Base-by-base conservation (phyloP, 2,888 invertebrate genomes). In the Tanaodytes sp. region DNA sequence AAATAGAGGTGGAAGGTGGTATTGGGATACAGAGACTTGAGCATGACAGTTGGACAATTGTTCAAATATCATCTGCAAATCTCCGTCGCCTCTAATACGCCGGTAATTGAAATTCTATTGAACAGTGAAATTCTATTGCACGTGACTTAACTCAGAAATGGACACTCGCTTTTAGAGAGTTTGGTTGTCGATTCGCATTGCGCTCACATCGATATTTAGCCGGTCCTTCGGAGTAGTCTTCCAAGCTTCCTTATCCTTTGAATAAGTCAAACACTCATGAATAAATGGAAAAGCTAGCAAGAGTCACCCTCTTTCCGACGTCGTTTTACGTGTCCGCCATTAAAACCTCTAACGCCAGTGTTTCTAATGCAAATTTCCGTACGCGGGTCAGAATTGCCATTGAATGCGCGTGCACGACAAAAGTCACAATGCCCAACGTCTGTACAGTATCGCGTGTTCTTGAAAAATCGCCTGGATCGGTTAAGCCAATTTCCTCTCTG, bases 261-360 rank as follows among this genome's bases (percentile, higher is more conserved):
- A 80, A 80, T 81, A 80, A 82, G 77, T 80, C 78, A 81, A 79
- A 80, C 66, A 79, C 79, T 81, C 80, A 79, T 81, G 81, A 81
- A 81, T 81, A 81, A 78, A 75, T 77, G 75, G 75, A 75, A 76
- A 76, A 58, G 64, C 64, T 59, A 36, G 55, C 33, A 43, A 61
- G 45, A 36, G 37, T 3, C 49, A 65, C 61, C 52, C 45, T 45
- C 52, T 52, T 62, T 52, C 54, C 42, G 42, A 39, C 46, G 57
- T 42, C 33, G 40, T 51, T 55, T 57, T 39, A 55, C 31, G 42
- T 46, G 40, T 54, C 55, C 54, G 43, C 63, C 63, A 63, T 63
- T 55, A 63, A 63, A 63, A 48, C 55, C 49, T 33, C 46, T 49
- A 49, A 43, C 49, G 20, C 63, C 40, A 43, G 40, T 49, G 55